Conservation (phyloP, 1,140 invertebrate genomes). For the Branchinecta lindahli region DNA sequence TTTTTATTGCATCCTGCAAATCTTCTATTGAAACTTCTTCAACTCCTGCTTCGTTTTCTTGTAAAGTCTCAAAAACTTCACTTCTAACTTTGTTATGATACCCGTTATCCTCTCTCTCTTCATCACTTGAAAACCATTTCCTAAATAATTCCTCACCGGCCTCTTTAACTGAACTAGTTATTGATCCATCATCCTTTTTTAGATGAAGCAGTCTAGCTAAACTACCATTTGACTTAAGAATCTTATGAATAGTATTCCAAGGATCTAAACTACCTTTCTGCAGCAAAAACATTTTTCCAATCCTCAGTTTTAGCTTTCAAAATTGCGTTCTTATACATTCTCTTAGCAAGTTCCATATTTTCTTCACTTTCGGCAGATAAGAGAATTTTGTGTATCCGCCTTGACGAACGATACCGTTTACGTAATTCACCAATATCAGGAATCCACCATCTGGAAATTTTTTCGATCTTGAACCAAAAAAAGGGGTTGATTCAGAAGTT, state of each 20-base stretch:
- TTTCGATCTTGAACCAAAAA: background rate
- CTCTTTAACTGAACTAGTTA: background rate
- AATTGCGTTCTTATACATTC: constrained; percentile 1
- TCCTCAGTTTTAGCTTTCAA: too few species aligned
- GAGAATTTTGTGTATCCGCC: background rate
- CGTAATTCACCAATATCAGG: background rate
- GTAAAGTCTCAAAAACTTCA: too few species aligned
- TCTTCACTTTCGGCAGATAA: background rate
- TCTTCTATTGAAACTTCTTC: too few species aligned
- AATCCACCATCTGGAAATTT: background rate
- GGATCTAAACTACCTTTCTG: background rate
- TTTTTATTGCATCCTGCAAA: too few species aligned
- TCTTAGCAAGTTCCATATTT: background rate
- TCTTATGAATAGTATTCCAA: background rate
- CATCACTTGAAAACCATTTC: background rate
- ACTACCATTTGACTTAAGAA: too few species aligned
- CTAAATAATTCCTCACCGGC: background rate
- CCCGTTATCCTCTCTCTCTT: background rate
- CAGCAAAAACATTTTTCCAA: background rate
- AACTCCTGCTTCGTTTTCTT: too few species aligned
- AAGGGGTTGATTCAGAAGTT: background rate
- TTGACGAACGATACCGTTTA: background rate
- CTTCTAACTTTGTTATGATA: background rate
- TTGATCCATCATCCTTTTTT: background rate
- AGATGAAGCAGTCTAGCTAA: too few species aligned